Base-by-base conservation (phyloP, 2,113 vertebrate genomes). In the Tympanuchus pallidicinctus region DNA sequence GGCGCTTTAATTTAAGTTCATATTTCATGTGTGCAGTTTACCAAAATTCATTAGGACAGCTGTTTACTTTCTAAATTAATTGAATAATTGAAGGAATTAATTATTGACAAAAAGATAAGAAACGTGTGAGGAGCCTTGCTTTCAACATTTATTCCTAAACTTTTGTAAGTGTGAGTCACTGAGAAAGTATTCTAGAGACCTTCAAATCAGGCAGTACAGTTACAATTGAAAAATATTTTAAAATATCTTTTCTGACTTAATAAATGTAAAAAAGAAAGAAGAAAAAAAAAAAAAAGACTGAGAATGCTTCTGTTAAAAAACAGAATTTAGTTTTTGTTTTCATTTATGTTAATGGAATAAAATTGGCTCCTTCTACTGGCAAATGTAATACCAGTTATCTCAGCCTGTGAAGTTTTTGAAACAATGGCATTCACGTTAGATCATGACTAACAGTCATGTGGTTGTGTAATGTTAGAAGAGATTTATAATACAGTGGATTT, bases 301-400 rank as follows among this genome's bases (percentile, higher is more conserved):
- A 18, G 36, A 66, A 50, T 13, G 20, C 84, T 85, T 12, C 28
- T 63, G 6, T 48, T 82, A 42, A 59, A 30, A 54, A 28, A 16
- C 25, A 54, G 27, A 28, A 21, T 50, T 11, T 12, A 15, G 0
- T 86, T 86, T 82, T 48, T 38, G 32, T 48, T 80, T 6, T n/a
- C 42, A 19, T 2, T 4, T 45, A 30, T 10, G n/a, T 59, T 82
- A 70, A 11, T 91, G 42, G 36, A 64, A 43, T 82, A 89, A 74
- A 86, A 63, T 43, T 82, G 52, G 32, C 82, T 91, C 89, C 89
- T 89, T 92, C 92, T 92, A 32, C 74, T 89, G 91, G 79, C 72
- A 64, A 56, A 74, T 6, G 1, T 6, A 32, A 18, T 14, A 7
- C 30, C 43, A 5, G 7, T 30, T 76, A 50, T 57, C 18, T 38